phyloP scores from a whole-genome alignment of 2,888 invertebrate genomes.

The Griposia aprilina region DNA sequence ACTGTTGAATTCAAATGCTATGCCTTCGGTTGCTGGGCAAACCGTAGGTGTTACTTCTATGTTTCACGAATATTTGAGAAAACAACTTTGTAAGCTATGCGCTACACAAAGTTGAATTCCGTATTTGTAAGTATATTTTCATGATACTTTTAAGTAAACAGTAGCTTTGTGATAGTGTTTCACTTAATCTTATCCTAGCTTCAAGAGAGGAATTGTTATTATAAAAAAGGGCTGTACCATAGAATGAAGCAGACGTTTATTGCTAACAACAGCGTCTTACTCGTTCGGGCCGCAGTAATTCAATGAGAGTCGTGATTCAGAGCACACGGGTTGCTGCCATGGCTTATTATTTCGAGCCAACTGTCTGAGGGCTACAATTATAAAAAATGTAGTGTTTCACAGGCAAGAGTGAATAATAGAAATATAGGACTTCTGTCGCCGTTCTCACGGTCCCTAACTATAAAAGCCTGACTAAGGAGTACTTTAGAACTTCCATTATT shows the following conservation, averaged over 20 bases:
- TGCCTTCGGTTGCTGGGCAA: slow-evolving; percentile 15
- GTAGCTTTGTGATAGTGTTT: background rate
- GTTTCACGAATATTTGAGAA: background rate
- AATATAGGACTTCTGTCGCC: slow-evolving; percentile 5
- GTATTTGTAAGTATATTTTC: background rate
- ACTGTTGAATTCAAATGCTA: slow-evolving; percentile 31
- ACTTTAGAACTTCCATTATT: slow-evolving; percentile 1
- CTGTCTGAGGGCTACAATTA: slow-evolving; percentile 37
- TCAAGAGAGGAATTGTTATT: background rate
- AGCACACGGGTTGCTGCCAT: slow-evolving; percentile 30
- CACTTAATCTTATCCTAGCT: background rate
- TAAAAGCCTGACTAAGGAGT: background rate
- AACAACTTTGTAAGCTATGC: background rate
- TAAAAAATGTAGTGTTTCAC: slow-evolving; percentile 29
- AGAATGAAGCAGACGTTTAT: slow-evolving; percentile 19
- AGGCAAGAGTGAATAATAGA: slow-evolving; percentile 12
- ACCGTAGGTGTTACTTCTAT: background rate
- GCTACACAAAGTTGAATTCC: background rate
- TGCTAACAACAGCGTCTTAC: slow-evolving; percentile 15
- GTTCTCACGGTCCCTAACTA: slow-evolving; percentile 42
- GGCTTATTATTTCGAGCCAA: slow-evolving; percentile 36
- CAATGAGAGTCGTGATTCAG: slow-evolving; percentile 29
- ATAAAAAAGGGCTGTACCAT: background rate
- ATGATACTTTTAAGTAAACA: background rate
- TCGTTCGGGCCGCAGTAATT: slow-evolving; percentile 23